Evolutionary conservation across 2,113 vertebrate genomes (phyloP).

Genomic region (Prietella phreatophila): DNA sequence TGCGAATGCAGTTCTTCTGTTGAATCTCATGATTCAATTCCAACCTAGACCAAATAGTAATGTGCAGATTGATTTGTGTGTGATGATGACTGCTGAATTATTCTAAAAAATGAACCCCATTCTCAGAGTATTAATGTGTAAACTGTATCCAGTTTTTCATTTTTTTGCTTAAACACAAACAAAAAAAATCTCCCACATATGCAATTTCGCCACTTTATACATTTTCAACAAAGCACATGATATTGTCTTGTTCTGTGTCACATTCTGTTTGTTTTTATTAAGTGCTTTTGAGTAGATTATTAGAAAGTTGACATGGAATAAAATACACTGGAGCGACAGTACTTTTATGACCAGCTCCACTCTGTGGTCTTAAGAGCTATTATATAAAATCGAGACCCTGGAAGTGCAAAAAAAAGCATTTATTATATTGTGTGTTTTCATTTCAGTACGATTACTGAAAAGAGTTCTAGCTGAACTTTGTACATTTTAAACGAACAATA

Average conservation of each 20-base stretch:
- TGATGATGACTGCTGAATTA: not conserved
- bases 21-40: not conserved
- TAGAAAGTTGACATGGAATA: not conserved
- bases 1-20: not conserved
- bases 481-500: not conserved
- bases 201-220: not conserved
- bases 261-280: not conserved
- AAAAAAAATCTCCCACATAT: not conserved
- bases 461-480: not conserved
- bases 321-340: not conserved
- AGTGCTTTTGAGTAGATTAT: not conserved
- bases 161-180: too few species aligned
- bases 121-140: not conserved
- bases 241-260: not conserved
- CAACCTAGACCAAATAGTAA: not conserved
- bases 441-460: not conserved
- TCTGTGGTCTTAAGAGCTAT: not conserved
- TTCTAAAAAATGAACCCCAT: not conserved
- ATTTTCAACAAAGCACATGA: not conserved
- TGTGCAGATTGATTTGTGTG: not conserved
- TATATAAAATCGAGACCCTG: not conserved
- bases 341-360: not conserved
- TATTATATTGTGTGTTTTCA: not conserved
- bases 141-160: not conserved
- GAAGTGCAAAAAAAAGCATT: not conserved